phyloP scores from a whole-genome alignment of 2,113 vertebrate genomes.

The Craseonycteris thonglongyai region DNA sequence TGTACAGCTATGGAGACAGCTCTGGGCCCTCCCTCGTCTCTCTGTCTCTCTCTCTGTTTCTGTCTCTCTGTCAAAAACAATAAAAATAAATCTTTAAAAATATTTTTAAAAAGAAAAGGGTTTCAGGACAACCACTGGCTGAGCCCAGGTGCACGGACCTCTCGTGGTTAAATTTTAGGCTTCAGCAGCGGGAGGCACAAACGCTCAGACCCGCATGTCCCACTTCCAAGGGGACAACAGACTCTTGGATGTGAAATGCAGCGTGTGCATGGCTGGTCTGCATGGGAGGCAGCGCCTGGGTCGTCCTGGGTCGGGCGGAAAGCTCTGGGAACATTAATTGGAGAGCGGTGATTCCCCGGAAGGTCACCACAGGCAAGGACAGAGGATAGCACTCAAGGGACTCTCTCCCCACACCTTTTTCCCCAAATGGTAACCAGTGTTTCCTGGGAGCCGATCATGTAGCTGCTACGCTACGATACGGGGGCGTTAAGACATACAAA shows the following conservation, averaged over 20 bases:
- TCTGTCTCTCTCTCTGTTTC: too few relatives aligned
- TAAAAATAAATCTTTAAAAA: too few relatives aligned
- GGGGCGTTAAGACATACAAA: neutral
- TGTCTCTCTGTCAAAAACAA: too few relatives aligned
- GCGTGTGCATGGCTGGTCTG: neutral
- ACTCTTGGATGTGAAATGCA: neutral
- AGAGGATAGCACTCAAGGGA: neutral
- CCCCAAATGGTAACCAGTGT: neutral
- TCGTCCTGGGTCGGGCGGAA: neutral
- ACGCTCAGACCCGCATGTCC: neutral
- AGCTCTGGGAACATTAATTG: neutral
- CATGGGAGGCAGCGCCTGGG: neutral
- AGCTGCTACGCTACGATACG: neutral
- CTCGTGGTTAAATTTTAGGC: neutral
- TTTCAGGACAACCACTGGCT: neutral
- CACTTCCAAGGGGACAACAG: constrained; percentile 35
- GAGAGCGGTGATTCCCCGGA: neutral
- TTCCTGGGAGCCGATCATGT: neutral
- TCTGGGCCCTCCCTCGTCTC: too few relatives aligned
- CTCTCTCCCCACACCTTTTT: neutral
- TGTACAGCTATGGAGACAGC: too few relatives aligned
- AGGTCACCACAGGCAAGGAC: neutral
- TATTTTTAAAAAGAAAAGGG: too few relatives aligned
- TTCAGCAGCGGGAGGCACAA: neutral
- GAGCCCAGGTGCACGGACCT: neutral